Evolutionary conservation across 2,888 invertebrate genomes (phyloP).

Genomic region (Melitaea athalia): DNA sequence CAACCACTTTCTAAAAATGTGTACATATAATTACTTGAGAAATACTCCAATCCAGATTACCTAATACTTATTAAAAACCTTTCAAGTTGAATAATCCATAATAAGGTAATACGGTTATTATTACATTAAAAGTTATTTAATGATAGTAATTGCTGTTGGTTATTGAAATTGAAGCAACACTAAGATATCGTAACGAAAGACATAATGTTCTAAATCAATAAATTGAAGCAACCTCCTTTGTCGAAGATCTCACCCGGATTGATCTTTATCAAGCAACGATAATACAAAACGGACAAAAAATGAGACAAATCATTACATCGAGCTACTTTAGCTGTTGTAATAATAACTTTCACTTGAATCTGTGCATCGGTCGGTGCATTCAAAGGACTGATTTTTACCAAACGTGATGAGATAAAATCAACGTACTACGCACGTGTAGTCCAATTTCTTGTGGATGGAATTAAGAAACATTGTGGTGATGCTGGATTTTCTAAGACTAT

Average conservation of each 20-base stretch:
- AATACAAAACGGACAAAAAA: constrained; percentile 53
- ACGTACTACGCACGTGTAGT: constrained; percentile 38
- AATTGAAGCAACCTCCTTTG: not conserved
- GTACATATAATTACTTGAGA: too few relatives aligned
- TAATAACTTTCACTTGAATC: constrained; percentile 70
- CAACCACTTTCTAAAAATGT: too few relatives aligned
- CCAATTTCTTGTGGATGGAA: constrained; percentile 33
- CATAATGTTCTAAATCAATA: not conserved
- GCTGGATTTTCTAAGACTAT: not conserved
- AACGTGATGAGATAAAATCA: constrained; percentile 46
- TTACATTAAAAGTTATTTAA: not conserved
- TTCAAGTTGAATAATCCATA: too few relatives aligned
- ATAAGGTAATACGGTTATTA: too few relatives aligned
- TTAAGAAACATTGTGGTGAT: constrained; percentile 22
- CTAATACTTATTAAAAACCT: too few relatives aligned
- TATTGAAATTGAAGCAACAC: not conserved
- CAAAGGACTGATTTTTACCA: constrained; percentile 46
- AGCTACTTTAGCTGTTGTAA: constrained; percentile 72
- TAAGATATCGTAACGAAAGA: not conserved
- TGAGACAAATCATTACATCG: constrained; percentile 70
- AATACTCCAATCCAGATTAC: too few relatives aligned
- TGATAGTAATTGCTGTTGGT: not conserved
- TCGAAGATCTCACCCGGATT: not conserved
- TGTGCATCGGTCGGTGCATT: constrained; percentile 56
- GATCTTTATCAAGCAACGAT: constrained; percentile 52